These are phyloP conservation scores for Ophonus ardosiacus DNA, from an alignment of 2,888 invertebrate species.

Conservation along the genomic window DNA sequence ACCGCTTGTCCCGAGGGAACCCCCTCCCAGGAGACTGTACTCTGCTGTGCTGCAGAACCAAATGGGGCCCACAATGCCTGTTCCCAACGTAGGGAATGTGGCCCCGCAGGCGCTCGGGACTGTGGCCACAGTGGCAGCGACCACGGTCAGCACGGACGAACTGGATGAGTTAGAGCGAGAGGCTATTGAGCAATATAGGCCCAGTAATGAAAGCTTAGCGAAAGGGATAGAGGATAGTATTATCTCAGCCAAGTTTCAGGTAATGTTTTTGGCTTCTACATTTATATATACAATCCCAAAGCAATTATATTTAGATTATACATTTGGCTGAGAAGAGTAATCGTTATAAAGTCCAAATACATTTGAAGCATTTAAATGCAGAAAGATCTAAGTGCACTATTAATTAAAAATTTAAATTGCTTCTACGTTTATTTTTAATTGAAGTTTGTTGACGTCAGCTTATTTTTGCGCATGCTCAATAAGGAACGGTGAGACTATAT, in stretches of 20 bases:
- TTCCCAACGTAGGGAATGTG: not conserved
- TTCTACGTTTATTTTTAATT: no score
- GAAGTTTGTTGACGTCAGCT: no score
- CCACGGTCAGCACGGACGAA: slow-evolving; percentile 24
- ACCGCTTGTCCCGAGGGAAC: not conserved
- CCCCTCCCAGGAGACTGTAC: slow-evolving; percentile 70
- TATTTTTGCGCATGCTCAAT: no score
- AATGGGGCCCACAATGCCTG: slow-evolving; percentile 13
- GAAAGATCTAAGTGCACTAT: no score
- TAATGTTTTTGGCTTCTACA: not conserved
- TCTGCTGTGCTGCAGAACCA: slow-evolving; percentile 74
- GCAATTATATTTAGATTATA: not conserved
- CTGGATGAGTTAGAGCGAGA: slow-evolving; percentile 79
- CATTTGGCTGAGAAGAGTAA: not conserved
- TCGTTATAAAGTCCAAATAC: not conserved
- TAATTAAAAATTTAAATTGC: no score
- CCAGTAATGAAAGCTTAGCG: slow-evolving; percentile 76
- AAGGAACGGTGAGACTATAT: no score
- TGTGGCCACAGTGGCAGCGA: slow-evolving; percentile 29
- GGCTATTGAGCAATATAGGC: slow-evolving; percentile 80
- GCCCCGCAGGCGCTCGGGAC: not conserved
- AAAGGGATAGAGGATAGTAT: slow-evolving; percentile 41
- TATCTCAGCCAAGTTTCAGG: slow-evolving; percentile 55
- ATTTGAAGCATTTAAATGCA: no score
- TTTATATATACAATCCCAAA: not conserved